These are phyloP conservation scores for Xyrichtys novacula DNA, from an alignment of 2,797 vertebrate species.

Conservation along the genomic window DNA sequence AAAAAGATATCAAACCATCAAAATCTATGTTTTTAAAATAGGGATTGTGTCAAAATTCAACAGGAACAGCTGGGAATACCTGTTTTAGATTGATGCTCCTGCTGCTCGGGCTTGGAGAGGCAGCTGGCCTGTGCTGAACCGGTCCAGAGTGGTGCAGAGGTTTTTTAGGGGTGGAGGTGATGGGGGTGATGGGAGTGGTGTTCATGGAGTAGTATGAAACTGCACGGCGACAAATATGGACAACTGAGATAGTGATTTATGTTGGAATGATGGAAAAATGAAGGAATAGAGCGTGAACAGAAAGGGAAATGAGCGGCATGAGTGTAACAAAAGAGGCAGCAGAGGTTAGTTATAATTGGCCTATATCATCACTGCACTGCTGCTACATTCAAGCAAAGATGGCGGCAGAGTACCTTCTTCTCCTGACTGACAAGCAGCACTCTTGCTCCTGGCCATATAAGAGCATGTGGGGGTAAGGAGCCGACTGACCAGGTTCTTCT, in stretches of 20 bases:
- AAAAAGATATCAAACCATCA: not conserved
- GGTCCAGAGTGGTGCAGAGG: slow-evolving; percentile 47
- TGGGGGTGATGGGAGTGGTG: slow-evolving; percentile 43
- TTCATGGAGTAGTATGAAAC: slow-evolving; percentile 95
- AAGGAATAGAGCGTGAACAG: slow-evolving; percentile 24
- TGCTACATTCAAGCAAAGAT: not conserved
- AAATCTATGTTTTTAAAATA: too few species aligned
- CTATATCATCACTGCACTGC: not conserved
- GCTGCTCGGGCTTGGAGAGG: slow-evolving; percentile 51
- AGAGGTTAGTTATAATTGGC: slow-evolving; percentile 5
- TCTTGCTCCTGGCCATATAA: slow-evolving; percentile 96
- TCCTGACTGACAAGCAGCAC: slow-evolving; percentile 90
- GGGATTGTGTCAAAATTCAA: too few species aligned
- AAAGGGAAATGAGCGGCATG: slow-evolving; percentile 75
- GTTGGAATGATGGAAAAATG: slow-evolving; percentile 29
- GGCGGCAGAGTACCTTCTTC: slow-evolving; percentile 86
- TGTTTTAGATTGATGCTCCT: slow-evolving; percentile 58
- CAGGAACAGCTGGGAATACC: slow-evolving; percentile 57
- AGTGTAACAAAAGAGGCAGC: slow-evolving; percentile 63
- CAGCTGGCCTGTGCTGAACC: slow-evolving; percentile 41
- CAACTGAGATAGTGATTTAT: slow-evolving; percentile 84
- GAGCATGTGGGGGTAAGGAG: slow-evolving; percentile 95
- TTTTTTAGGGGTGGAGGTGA: slow-evolving; percentile 63
- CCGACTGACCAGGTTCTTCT: slow-evolving; percentile 94
- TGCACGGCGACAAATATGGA: slow-evolving; percentile 98